Base-by-base conservation (phyloP, 2,888 invertebrate genomes). In the Acanthosepion lycidas region DNA sequence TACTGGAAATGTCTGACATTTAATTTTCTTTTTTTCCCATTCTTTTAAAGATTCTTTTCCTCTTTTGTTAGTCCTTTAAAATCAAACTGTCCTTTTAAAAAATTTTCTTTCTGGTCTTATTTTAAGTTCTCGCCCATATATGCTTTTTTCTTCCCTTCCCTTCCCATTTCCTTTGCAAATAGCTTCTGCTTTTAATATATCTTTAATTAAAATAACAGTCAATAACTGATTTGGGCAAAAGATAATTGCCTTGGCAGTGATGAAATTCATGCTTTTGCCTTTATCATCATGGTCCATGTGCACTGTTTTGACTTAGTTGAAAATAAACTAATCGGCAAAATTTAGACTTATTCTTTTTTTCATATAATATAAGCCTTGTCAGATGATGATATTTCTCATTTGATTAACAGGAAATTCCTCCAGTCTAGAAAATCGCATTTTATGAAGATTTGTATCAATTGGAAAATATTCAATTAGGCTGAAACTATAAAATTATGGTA, bases 1-100 rank as follows among this genome's bases (percentile, higher is more conserved):
- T 51, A 28, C 49, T 53, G 94, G 93, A 94, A 94, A 92, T 64
- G 91, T 42, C 93, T n/a, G 93, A 93, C 93, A 93, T 93, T 51
- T 53, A 53, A 93, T 49, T 53, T 93, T 93, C 93, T 53, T 53
- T 53, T 93, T 28, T 53, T n/a, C 53, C 23, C 51, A 49, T 93
- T 28, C 93, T 93, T 93, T 93, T 53, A 49, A 93, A 49, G 18
- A 48, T 48, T 53, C 49, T 93, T 51, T 28, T 92, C 91, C 92
- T 92, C 93, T 49, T 93, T 53, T 93, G 93, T 53, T 93, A 53
- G 53, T 33, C 53, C 28, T 51, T 93, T 59, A 59, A 59, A 59
- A 59, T 59, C 59, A 59, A 59, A 59, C 59, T 59, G 59, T 59
- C 59, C 59, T 78, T 78, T 78, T 9, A 78, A 78, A 78, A n/a